These are phyloP conservation scores for Dolichotis patagonum DNA, from an alignment of 2,113 vertebrate species.

Conservation along the genomic window DNA sequence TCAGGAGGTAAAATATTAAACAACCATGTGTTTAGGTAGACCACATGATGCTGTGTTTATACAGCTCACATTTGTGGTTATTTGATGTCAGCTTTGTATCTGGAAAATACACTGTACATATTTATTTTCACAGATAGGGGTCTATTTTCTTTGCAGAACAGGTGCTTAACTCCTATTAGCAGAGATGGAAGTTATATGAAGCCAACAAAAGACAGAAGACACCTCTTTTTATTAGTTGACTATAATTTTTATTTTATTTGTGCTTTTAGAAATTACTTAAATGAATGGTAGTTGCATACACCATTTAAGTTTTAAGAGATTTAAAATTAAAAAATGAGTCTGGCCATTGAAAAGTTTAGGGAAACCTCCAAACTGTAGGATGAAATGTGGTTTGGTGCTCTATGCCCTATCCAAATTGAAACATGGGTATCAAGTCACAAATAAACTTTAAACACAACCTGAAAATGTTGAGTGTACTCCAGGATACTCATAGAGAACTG, in stretches of 20 bases:
- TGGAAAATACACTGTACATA: slow-evolving; percentile 83
- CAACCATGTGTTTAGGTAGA: slow-evolving; percentile 77
- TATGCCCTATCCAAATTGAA: slow-evolving; percentile 56
- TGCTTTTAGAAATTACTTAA: slow-evolving; percentile 48
- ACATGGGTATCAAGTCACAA: slow-evolving; percentile 15
- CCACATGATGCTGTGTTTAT: slow-evolving; percentile 78
- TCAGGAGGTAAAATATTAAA: slow-evolving; percentile 79
- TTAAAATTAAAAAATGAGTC: background rate
- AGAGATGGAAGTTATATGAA: slow-evolving; percentile 81
- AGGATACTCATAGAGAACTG: background rate
- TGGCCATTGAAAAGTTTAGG: slow-evolving; percentile 32
- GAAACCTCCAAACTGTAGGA: background rate
- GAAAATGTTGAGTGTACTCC: background rate
- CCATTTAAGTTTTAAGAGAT: slow-evolving; percentile 43
- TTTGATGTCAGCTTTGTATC: slow-evolving; percentile 83
- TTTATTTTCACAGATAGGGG: slow-evolving; percentile 89
- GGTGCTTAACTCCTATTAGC: slow-evolving; percentile 84
- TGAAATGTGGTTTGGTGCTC: slow-evolving; percentile 46
- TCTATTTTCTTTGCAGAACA: slow-evolving; percentile 83
- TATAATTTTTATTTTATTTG: slow-evolving; percentile 56
- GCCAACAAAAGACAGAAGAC: slow-evolving; percentile 70
- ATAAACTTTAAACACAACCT: slow-evolving; percentile 53
- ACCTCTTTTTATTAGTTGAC: slow-evolving; percentile 50
- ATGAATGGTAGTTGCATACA: background rate
- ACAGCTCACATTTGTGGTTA: slow-evolving; percentile 77